Conservation (phyloP, 2,888 invertebrate genomes). For the Hirtodrosophila trivittata region DNA sequence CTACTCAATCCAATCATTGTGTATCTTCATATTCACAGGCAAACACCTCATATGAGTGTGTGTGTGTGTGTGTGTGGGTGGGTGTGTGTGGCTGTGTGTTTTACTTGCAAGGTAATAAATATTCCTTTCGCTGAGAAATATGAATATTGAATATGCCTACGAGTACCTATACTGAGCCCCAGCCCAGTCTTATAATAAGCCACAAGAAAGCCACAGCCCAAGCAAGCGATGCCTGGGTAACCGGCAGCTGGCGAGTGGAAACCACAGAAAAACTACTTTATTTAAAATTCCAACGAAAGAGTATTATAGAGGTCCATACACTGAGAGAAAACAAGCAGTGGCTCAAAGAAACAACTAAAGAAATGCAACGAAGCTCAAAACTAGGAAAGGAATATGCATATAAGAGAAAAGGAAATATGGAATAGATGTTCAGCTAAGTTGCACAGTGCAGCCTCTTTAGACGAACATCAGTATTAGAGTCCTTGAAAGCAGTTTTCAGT, state of each 20-base stretch:
- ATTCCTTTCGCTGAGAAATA: slow-evolving; percentile 65
- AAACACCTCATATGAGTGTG: slow-evolving; percentile 22
- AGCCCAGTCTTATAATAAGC: slow-evolving; percentile 48
- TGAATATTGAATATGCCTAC: slow-evolving; percentile 73
- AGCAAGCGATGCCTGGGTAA: slow-evolving; percentile 12
- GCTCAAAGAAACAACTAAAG: slow-evolving; percentile 4
- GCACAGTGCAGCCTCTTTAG: too few relatives aligned
- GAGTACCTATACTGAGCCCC: slow-evolving; percentile 39
- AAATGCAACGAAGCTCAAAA: not conserved
- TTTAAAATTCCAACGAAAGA: slow-evolving; percentile 44
- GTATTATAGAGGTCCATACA: slow-evolving; percentile 17
- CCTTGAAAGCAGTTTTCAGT: too few relatives aligned
- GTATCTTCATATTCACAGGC: slow-evolving; percentile 41
- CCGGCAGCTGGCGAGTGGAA: slow-evolving; percentile 33
- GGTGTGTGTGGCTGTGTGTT: slow-evolving; percentile 19
- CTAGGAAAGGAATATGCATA: too few relatives aligned
- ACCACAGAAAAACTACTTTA: slow-evolving; percentile 49
- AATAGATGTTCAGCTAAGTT: too few relatives aligned
- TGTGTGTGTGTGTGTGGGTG: slow-evolving; percentile 10
- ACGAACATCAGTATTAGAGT: too few relatives aligned
- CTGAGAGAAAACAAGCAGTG: slow-evolving; percentile 31
- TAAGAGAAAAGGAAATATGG: too few relatives aligned
- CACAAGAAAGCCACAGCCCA: slow-evolving; percentile 39
- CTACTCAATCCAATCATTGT: slow-evolving; percentile 29
- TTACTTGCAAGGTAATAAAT: slow-evolving; percentile 65